Conservation (phyloP, 2,888 invertebrate species). For the Lepidocyrtoides sp. region DNA sequence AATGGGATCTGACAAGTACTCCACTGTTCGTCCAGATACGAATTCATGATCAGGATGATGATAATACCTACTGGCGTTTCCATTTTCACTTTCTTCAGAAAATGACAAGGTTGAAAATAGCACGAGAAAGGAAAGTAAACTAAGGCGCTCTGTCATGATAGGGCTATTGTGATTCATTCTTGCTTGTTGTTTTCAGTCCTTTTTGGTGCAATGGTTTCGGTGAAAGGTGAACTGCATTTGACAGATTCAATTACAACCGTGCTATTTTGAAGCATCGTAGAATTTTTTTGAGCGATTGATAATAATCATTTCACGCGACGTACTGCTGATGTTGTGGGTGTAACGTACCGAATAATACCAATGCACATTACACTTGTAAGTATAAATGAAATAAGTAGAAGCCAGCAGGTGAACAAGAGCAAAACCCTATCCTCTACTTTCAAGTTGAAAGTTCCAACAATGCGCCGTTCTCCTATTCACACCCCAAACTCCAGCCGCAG, state of each 20-base stretch:
- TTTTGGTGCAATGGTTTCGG: background rate
- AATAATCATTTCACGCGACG: too few relatives aligned
- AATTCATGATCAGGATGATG: constrained; percentile 57
- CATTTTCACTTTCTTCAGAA: constrained; percentile 40
- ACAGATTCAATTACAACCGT: constrained; percentile 15
- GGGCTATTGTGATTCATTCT: background rate
- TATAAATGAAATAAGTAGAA: too few relatives aligned
- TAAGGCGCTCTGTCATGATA: background rate
- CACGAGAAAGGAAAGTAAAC: background rate
- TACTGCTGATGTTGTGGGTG: too few relatives aligned
- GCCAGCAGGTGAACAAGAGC: too few relatives aligned
- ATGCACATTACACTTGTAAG: too few relatives aligned
- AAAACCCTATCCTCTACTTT: too few relatives aligned
- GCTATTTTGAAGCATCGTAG: background rate
- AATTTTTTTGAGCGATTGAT: background rate
- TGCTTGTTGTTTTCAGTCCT: background rate
- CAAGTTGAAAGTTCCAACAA: too few relatives aligned
- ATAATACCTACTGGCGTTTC: background rate
- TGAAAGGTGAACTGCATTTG: background rate
- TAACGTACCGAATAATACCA: too few relatives aligned
- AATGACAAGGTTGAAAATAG: background rate
- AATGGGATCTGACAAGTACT: constrained; percentile 79
- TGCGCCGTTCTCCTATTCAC: too few relatives aligned
- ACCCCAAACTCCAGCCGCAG: too few relatives aligned
- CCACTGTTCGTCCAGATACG: constrained; percentile 75